These are phyloP conservation scores for Phallusia fumigata DNA, from an alignment of 23 tunicate genomes.

Conservation along the genomic window DNA sequence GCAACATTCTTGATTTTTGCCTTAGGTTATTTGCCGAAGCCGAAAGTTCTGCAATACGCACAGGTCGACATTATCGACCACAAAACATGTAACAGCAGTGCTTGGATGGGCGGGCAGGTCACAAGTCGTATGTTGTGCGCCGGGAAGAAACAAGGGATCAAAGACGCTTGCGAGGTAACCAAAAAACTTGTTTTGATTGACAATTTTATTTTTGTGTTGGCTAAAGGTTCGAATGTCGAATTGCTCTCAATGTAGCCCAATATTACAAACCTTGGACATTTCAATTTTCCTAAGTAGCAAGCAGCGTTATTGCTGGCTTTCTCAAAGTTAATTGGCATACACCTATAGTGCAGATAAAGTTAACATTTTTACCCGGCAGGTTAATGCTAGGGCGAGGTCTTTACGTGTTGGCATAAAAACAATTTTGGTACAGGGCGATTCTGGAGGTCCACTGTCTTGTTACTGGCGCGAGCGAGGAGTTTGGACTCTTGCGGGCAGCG, in stretches of 20 bases:
- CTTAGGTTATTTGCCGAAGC: neutral
- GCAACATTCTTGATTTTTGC: no score
- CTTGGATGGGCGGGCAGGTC: conserved; percentile 33
- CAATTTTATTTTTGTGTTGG: no score
- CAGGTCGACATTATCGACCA: conserved; percentile 48
- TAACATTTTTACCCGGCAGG: neutral
- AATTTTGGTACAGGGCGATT: conserved; percentile 65
- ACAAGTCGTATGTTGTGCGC: conserved; percentile 71
- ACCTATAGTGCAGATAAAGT: no score
- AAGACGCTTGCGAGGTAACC: conserved; percentile 51
- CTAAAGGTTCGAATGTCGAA: no score
- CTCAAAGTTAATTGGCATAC: no score
- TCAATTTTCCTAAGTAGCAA: conserved; percentile 1
- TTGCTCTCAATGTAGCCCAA: no score
- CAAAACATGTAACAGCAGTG: conserved; percentile 35
- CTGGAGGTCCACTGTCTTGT: conserved; percentile 88
- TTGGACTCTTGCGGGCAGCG: conserved; percentile 62
- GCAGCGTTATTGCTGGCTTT: no score
- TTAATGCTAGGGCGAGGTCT: neutral
- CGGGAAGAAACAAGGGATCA: conserved; percentile 54
- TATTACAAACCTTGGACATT: no score
- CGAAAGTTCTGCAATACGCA: conserved; percentile 36
- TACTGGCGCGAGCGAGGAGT: conserved; percentile 18
- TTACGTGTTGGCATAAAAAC: neutral
- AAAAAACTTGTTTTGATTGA: neutral